A percentile compares a stretch with the other conserved stretches of the same genome.
phyloP scores from a whole-genome alignment of 2,797 vertebrate species.

The Sebastes wilsoni region DNA sequence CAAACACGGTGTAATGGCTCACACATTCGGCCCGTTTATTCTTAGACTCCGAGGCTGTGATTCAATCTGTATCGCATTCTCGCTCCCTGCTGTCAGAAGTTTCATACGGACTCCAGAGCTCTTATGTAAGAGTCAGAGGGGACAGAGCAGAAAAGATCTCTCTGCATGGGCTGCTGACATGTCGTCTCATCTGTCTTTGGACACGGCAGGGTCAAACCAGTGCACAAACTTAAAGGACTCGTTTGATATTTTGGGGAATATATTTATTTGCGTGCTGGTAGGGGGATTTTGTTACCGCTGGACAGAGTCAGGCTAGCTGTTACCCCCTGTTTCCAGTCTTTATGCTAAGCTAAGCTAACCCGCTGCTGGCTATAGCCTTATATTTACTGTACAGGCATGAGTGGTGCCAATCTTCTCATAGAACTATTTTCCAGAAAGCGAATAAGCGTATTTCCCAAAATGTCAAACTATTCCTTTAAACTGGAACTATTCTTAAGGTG shows the following conservation, averaged over 20 bases:
- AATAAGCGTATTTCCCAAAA: neutral
- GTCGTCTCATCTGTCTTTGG: conserved; percentile 33
- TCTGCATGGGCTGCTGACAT: conserved; percentile 31
- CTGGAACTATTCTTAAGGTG: neutral
- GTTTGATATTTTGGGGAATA: neutral
- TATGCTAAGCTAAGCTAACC: neutral
- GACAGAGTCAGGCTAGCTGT: neutral
- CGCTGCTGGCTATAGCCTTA: no score
- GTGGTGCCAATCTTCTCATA: neutral
- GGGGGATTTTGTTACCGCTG: neutral
- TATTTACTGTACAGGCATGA: neutral
- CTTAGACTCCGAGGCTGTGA: conserved; percentile 25
- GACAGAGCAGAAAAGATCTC: neutral
- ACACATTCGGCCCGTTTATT: conserved; percentile 26
- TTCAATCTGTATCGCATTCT: conserved; percentile 43
- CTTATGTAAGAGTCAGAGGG: conserved; percentile 38
- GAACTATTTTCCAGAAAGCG: neutral
- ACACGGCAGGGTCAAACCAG: conserved; percentile 18
- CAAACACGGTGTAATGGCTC: conserved; percentile 1
- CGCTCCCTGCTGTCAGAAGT: conserved; percentile 38
- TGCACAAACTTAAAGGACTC: neutral
- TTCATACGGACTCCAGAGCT: conserved; percentile 31
- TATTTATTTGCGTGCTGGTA: neutral
- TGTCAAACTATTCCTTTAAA: neutral
- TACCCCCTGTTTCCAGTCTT: neutral